These are phyloP conservation scores for Dicrurus megarhynchus DNA, from an alignment of 2,113 vertebrate genomes.

Conservation along the genomic window DNA sequence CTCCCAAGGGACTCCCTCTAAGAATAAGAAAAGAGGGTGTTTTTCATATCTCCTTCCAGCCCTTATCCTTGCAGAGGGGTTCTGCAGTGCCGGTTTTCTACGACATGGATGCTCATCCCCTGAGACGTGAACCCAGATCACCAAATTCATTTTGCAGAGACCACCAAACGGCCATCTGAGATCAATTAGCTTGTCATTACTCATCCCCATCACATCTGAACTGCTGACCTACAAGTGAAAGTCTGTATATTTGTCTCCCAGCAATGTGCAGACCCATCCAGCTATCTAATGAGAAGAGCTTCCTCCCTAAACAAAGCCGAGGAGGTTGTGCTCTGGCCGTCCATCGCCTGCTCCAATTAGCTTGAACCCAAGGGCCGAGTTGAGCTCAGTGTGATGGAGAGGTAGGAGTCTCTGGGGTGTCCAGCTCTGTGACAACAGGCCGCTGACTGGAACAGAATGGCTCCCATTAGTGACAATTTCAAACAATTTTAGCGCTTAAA, in stretches of 20 bases:
- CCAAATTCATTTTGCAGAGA: conserved; percentile 42
- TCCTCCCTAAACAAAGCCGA: background rate
- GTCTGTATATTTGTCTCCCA: background rate
- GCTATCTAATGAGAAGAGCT: conserved; percentile 13
- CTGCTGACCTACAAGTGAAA: conserved; percentile 30
- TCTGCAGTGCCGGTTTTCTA: background rate
- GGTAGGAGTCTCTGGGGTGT: background rate
- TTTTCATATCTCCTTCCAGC: background rate
- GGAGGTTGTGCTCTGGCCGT: background rate
- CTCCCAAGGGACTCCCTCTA: background rate
- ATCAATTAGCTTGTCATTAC: conserved; percentile 54
- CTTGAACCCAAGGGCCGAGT: background rate
- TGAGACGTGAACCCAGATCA: background rate
- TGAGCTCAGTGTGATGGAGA: background rate
- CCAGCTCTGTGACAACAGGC: background rate
- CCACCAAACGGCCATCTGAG: conserved; percentile 38
- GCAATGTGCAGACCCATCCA: background rate
- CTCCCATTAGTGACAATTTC: background rate
- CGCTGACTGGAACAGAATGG: background rate
- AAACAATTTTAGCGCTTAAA: background rate
- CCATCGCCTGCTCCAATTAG: background rate
- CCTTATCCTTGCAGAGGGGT: background rate
- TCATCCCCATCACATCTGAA: conserved; percentile 44
- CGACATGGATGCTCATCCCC: background rate
- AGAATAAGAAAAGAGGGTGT: background rate